These are phyloP conservation scores for Drosophila kokeensis DNA, from an alignment of 2,888 invertebrate genomes.

Conservation along the genomic window DNA sequence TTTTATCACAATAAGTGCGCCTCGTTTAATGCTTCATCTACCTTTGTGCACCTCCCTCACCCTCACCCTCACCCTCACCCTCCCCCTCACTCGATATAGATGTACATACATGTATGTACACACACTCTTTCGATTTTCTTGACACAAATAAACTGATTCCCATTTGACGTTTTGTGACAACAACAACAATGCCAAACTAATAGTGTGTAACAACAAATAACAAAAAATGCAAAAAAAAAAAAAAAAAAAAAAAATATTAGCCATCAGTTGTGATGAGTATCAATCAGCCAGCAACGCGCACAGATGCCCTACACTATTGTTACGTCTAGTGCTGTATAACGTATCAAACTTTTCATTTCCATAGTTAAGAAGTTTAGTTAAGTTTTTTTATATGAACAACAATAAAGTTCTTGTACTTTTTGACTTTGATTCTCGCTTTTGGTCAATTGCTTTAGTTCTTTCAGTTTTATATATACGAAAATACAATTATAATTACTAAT, in stretches of 20 bases:
- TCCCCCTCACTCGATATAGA: background rate
- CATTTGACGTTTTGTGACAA: conserved; percentile 47
- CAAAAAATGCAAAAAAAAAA: conserved; percentile 20
- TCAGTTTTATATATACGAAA: too few species aligned
- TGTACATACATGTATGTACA: background rate
- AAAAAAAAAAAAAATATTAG: conserved; percentile 17
- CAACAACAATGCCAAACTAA: conserved; percentile 9
- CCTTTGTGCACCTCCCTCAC: background rate
- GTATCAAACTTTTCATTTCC: background rate
- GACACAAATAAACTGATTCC: conserved; percentile 60
- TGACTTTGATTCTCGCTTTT: background rate
- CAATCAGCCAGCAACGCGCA: conserved; percentile 12
- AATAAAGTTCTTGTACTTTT: background rate
- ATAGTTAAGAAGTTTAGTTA: too few species aligned
- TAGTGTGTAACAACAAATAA: conserved; percentile 14
- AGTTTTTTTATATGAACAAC: background rate
- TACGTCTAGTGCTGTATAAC: background rate
- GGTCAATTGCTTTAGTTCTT: background rate
- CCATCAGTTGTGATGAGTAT: background rate
- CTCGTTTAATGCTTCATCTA: conserved; percentile 23
- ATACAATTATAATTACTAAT: background rate
- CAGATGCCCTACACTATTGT: conserved; percentile 10
- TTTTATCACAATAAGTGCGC: conserved; percentile 56
- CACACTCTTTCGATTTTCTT: conserved; percentile 45
- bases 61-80: too few species aligned